Evolutionary conservation across 2,113 vertebrate species (phyloP).

Genomic region (Oryctolagus cuniculus): DNA sequence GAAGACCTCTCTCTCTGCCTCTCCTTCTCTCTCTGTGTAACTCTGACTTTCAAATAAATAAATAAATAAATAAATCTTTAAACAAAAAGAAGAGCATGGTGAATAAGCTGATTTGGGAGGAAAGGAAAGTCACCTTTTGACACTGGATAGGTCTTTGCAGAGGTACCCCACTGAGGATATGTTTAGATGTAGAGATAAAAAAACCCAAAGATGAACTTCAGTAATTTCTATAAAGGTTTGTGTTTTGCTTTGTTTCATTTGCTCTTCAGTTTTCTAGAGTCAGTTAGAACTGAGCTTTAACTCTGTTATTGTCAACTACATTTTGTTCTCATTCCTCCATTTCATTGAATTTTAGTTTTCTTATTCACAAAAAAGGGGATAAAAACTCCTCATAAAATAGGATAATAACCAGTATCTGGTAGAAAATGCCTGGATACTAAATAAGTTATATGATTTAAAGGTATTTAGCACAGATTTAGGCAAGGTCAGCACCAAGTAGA

Average conservation of each 20-base stretch:
- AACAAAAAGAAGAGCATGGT: too few relatives aligned
- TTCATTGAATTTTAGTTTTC: conserved; percentile 39
- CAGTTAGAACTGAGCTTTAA: background rate
- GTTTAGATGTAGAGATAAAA: background rate
- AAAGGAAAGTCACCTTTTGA: background rate
- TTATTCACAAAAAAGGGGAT: background rate
- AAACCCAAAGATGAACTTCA: background rate
- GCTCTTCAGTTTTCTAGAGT: background rate
- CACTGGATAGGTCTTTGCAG: too few relatives aligned
- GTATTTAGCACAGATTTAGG: background rate
- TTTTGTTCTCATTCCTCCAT: background rate
- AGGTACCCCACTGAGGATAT: background rate
- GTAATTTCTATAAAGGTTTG: background rate
- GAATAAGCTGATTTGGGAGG: background rate
- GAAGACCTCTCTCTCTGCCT: too few relatives aligned
- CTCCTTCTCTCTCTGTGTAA: too few relatives aligned
- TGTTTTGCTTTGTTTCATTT: background rate
- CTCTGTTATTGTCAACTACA: background rate
- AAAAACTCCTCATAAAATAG: too few relatives aligned
- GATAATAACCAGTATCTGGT: background rate
- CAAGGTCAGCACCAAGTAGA: background rate
- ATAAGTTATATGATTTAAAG: background rate
- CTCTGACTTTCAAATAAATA: too few relatives aligned
- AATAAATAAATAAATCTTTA: too few relatives aligned
- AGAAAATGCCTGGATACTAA: background rate